Evolutionary conservation across 2,888 invertebrate genomes (phyloP).

Genomic region (Tineola bisselliella): DNA sequence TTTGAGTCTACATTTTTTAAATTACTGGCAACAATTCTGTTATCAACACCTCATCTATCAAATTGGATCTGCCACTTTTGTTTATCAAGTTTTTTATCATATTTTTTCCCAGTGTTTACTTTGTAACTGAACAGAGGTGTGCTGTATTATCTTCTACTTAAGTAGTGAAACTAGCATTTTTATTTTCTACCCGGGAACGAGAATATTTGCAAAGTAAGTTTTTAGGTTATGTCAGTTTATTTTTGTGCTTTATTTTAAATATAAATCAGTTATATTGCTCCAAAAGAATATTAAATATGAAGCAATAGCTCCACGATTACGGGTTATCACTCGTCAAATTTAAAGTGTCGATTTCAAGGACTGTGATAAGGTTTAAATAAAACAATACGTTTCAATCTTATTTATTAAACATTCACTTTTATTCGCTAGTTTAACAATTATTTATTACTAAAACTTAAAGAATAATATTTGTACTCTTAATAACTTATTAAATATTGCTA

Average conservation of each 20-base stretch:
- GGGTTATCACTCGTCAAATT: not conserved
- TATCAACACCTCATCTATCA: not conserved
- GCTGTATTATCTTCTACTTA: not conserved
- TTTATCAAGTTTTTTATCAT: not conserved
- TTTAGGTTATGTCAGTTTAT: not conserved
- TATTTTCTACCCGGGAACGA: not conserved
- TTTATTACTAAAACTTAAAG: no score
- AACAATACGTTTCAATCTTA: not conserved
- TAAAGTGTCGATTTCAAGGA: not conserved
- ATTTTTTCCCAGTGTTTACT: slow-evolving; percentile 8
- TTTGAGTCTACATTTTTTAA: no score
- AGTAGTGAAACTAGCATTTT: not conserved
- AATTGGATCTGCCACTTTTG: not conserved
- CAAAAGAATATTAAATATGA: not conserved
- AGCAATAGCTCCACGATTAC: not conserved
- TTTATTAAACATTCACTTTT: not conserved
- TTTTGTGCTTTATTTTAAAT: not conserved
- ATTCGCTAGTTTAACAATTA: no score
- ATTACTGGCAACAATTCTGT: not conserved
- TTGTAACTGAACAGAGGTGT: not conserved
- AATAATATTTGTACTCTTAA: no score
- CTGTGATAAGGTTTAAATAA: not conserved
- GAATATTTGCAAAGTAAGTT: not conserved
- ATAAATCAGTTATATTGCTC: not conserved
- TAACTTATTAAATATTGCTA: no score